phyloP scores from a whole-genome alignment of 2,888 invertebrate genomes.

The Orthosia gracilis region DNA sequence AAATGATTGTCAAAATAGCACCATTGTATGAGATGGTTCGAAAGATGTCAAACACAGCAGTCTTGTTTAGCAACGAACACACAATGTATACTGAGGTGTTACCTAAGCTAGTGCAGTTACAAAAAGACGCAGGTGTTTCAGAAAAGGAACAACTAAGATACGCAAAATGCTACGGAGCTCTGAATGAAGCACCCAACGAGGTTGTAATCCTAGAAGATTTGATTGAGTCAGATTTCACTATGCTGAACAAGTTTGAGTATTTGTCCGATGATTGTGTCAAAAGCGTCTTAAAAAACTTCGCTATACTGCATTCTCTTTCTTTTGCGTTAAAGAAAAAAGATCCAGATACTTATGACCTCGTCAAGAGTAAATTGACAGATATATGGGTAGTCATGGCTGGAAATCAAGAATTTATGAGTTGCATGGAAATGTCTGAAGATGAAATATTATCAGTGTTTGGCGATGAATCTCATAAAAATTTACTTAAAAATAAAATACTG shows the following conservation, averaged over 20 bases:
- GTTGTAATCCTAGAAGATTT: slow-evolving; percentile 78
- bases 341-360: slow-evolving; percentile 65
- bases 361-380: slow-evolving; percentile 51
- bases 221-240: slow-evolving; percentile 64
- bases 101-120: slow-evolving; percentile 71
- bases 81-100: slow-evolving; percentile 73
- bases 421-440: background rate
- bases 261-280: slow-evolving; percentile 70
- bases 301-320: slow-evolving; percentile 76
- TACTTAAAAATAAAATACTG: slow-evolving; percentile 58
- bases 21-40: slow-evolving; percentile 63
- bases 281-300: slow-evolving; percentile 74
- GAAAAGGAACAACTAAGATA: slow-evolving; percentile 69
- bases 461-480: background rate
- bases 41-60: slow-evolving; percentile 50
- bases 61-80: slow-evolving; percentile 73
- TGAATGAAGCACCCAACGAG: slow-evolving; percentile 69
- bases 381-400: background rate
- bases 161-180: slow-evolving; percentile 71
- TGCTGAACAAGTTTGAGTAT: slow-evolving; percentile 72
- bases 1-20: slow-evolving; percentile 76
- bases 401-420: background rate
- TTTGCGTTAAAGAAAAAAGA: slow-evolving; percentile 74
- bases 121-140: slow-evolving; percentile 69
- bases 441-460: slow-evolving; percentile 1